Evolutionary conservation across 2,888 invertebrate species (phyloP), one percentile per base, ranked within the genome.

Genomic region (Lepeophtheirus nordmannii): DNA sequence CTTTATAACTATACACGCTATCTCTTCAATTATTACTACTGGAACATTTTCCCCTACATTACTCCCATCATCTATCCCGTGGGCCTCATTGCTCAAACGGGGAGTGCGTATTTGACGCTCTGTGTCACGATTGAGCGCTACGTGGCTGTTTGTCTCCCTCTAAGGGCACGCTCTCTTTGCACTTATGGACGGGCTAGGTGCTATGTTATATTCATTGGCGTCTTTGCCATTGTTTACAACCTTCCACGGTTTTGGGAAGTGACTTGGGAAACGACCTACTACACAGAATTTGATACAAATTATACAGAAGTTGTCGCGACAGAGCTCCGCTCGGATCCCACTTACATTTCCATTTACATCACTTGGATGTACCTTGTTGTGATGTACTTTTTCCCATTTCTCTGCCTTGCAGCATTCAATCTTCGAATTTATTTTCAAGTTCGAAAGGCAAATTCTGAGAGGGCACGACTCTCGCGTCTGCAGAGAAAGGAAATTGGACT

Each of bases 291-390:
- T 3, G 69, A 70, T n/a, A 69, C 68, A 10, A 68, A 69, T 22
- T 71, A 71, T 66, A 68, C 70, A 46, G 70, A 71, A 23, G 71
- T 72, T 11, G 78, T 78, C 14, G 83, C 86, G 11, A 83, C 89
- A 65, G 75, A 78, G 20, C 75, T 87, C 70, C 82, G 90, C 69
- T 80, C 81, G 68, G 83, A 88, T 74, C 78, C 80, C 30, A 76
- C 82, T 0, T 94, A 93, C 78, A 84, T 87, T 68, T 82, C 83
- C 53, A 81, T 93, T 57, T 97, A 96, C 78, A 89, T 92, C 69
- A 86, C 91, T 74, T 93, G 93, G 87, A 81, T 92, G 78, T 94
- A 96, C 77, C 82, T 96, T 72, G 81, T 94, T 69, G 86, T 94
- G 72, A 89, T 93, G 82, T 93, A 94, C 76, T 83, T 91, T 72